Conservation (phyloP, 2,113 vertebrate genomes). For the Eira barbara region DNA sequence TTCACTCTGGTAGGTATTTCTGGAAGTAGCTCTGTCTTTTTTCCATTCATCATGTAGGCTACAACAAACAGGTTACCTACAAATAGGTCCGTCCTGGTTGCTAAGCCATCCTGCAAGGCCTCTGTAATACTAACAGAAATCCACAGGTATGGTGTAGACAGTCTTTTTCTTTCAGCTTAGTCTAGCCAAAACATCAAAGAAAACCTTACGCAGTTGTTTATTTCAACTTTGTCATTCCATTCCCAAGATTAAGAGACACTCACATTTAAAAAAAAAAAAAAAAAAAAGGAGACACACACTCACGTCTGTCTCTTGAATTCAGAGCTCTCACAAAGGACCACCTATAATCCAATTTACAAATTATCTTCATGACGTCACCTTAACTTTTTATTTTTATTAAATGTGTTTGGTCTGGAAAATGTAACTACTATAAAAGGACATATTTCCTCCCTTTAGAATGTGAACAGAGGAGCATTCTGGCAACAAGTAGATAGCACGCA, state of each 20-base stretch:
- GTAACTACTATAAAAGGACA: background rate
- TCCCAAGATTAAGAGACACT: background rate
- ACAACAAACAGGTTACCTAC: background rate
- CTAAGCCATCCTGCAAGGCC: background rate
- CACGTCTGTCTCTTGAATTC: background rate
- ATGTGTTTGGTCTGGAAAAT: background rate
- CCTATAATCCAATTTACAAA: conserved; percentile 5
- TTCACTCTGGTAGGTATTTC: background rate
- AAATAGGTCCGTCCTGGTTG: background rate
- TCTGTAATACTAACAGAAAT: background rate
- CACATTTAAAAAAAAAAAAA: background rate
- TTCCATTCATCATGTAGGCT: background rate
- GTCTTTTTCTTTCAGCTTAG: background rate
- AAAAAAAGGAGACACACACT: background rate
- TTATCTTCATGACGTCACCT: background rate
- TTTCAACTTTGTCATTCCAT: background rate
- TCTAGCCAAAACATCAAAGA: background rate
- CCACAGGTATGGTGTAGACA: background rate
- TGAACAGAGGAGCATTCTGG: background rate
- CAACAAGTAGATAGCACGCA: background rate
- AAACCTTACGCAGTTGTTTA: background rate
- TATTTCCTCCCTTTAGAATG: no score
- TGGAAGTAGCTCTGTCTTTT: background rate
- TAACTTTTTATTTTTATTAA: conserved; percentile 26
- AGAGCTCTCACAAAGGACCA: background rate